Conservation (phyloP, 2,797 vertebrate species). For the Lepus townsendii region DNA sequence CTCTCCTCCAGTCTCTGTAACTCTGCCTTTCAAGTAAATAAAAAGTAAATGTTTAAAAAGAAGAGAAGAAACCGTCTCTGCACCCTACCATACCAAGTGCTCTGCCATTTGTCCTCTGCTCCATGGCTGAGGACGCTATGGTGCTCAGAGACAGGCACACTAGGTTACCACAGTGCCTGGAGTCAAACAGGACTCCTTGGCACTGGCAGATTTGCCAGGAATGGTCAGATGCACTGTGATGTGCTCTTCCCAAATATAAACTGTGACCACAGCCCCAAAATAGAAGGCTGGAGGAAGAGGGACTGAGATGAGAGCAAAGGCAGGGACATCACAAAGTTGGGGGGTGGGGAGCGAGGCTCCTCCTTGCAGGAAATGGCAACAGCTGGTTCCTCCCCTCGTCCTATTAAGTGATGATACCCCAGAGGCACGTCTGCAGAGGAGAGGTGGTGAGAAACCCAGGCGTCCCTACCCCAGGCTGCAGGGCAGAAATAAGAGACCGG, state of each 20-base stretch:
- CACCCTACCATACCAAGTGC: background rate
- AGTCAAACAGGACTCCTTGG: slow-evolving; percentile 56
- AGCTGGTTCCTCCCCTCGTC: slow-evolving; percentile 63
- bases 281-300: slow-evolving; percentile 82
- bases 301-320: slow-evolving; percentile 74
- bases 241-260: slow-evolving; percentile 85
- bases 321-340: slow-evolving; percentile 51
- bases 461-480: background rate
- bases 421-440: slow-evolving; percentile 32
- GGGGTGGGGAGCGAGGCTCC: slow-evolving; percentile 23
- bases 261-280: slow-evolving; percentile 85
- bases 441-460: slow-evolving; percentile 33
- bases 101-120: slow-evolving; percentile 8
- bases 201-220: slow-evolving; percentile 74
- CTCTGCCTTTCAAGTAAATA: no score
- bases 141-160: background rate
- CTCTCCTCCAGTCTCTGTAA: no score
- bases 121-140: slow-evolving; percentile 18
- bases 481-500: slow-evolving; percentile 40
- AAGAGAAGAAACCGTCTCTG: background rate
- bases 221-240: slow-evolving; percentile 81
- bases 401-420: slow-evolving; percentile 58
- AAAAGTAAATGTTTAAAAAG: background rate
- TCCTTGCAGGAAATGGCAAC: slow-evolving; percentile 74
- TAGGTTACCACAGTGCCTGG: slow-evolving; percentile 49